phyloP scores from a whole-genome alignment of 2,888 invertebrate genomes.

The Dorcus parallelipipedus region DNA sequence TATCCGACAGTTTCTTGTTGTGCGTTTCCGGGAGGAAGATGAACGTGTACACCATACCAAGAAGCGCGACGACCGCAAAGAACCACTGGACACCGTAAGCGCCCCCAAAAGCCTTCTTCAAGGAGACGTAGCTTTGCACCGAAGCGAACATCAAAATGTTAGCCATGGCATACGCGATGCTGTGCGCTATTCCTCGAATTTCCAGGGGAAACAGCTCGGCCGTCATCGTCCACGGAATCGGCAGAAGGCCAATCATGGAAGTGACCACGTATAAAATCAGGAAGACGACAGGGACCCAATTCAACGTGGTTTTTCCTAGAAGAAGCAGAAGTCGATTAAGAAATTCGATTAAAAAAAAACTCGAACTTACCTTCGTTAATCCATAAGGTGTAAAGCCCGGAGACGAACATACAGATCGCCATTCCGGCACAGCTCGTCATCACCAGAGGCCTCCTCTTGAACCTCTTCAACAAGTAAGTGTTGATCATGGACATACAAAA shows the following conservation, averaged over 20 bases:
- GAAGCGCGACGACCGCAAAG: slow-evolving; percentile 52
- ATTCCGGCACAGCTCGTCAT: slow-evolving; percentile 55
- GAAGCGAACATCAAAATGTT: slow-evolving; percentile 58
- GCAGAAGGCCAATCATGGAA: slow-evolving; percentile 59
- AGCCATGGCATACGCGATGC: slow-evolving; percentile 56
- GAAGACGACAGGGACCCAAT: slow-evolving; percentile 53
- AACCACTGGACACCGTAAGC: slow-evolving; percentile 56
- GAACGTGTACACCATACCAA: slow-evolving; percentile 44
- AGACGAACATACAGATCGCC: slow-evolving; percentile 56
- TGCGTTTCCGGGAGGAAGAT: slow-evolving; percentile 52
- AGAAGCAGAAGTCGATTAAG: not conserved
- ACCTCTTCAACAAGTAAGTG: slow-evolving; percentile 54
- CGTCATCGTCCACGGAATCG: slow-evolving; percentile 65
- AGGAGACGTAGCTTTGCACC: slow-evolving; percentile 50
- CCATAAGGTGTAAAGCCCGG: slow-evolving; percentile 54
- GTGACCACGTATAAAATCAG: slow-evolving; percentile 56
- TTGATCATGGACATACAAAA: slow-evolving; percentile 58
- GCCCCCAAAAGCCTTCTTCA: slow-evolving; percentile 45
- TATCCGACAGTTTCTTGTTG: slow-evolving; percentile 49
- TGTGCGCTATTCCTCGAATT: slow-evolving; percentile 59
- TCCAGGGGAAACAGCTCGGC: slow-evolving; percentile 61
- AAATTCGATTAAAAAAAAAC: not conserved
- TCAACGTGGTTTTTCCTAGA: slow-evolving; percentile 38
- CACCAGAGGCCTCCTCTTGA: slow-evolving; percentile 53
- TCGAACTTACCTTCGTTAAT: slow-evolving; percentile 47